Evolutionary conservation across 2,888 invertebrate genomes (phyloP).

Genomic region (Dynastes hyllus): DNA sequence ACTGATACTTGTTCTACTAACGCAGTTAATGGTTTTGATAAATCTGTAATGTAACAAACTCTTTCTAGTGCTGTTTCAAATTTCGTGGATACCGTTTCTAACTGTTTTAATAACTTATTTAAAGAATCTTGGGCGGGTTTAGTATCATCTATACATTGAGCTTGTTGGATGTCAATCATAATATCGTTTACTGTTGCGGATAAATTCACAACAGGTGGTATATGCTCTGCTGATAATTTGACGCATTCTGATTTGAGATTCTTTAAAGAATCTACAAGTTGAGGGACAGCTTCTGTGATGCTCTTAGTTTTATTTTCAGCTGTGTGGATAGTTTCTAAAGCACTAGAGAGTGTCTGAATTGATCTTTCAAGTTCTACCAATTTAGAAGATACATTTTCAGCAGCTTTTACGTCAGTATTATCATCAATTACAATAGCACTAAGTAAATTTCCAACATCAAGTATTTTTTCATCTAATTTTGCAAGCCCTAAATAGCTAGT

Average conservation of each 20-base stretch:
- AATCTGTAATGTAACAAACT: constrained; percentile 60
- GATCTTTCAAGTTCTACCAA: constrained; percentile 1
- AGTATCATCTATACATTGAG: constrained; percentile 7
- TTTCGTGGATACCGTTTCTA: constrained; percentile 52
- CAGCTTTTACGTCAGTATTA: not conserved
- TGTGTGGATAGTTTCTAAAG: not conserved
- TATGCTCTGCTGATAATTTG: not conserved
- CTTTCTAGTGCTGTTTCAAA: constrained; percentile 53
- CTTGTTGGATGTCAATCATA: constrained; percentile 11
- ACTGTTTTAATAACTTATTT: constrained; percentile 46
- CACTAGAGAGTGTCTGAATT: not conserved
- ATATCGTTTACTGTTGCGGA: not conserved
- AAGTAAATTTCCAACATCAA: not conserved
- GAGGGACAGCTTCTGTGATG: not conserved
- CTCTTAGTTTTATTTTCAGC: not conserved
- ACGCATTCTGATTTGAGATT: not conserved
- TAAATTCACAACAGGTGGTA: not conserved
- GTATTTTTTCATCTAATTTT: constrained; percentile 37
- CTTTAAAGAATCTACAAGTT: not conserved
- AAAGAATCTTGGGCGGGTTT: constrained; percentile 1
- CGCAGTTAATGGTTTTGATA: constrained; percentile 69
- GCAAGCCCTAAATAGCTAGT: constrained; percentile 41
- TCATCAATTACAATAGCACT: not conserved
- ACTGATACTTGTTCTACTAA: constrained; percentile 65
- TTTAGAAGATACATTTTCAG: constrained; percentile 8